Percentiles rank a stretch among this genome's conserved stretches.
Conservation (phyloP, 2,888 invertebrate genomes). For the Dryocosmus kuriphilus region DNA sequence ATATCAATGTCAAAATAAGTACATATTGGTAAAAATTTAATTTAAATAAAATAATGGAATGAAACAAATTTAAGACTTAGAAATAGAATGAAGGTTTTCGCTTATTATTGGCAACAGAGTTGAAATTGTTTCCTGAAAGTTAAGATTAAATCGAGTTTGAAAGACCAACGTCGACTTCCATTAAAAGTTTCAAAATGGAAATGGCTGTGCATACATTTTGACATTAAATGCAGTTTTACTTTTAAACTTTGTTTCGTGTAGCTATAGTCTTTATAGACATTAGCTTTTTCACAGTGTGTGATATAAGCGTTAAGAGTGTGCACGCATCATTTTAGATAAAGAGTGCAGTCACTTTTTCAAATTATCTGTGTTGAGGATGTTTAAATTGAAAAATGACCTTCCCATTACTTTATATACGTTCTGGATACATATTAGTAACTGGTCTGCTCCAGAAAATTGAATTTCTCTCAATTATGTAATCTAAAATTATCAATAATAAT, state of each 20-base stretch:
- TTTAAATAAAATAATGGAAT: neutral
- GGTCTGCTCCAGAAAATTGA: neutral
- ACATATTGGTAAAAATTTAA: no score
- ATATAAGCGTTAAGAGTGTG: neutral
- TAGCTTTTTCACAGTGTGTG: neutral
- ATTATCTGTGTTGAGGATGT: constrained; percentile 1
- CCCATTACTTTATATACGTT: neutral
- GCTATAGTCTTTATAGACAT: neutral
- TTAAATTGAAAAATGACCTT: constrained; percentile 5
- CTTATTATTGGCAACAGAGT: constrained; percentile 1
- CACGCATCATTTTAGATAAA: neutral
- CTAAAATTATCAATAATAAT: neutral
- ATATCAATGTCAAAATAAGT: neutral
- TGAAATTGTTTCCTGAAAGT: constrained; percentile 27
- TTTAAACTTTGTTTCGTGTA: neutral
- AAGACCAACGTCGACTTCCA: constrained; percentile 29
- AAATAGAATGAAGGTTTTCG: neutral
- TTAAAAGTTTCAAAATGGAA: constrained; percentile 31
- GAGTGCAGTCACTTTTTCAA: neutral
- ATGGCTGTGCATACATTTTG: constrained; percentile 7
- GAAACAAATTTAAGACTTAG: neutral
- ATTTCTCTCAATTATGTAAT: neutral
- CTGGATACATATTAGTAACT: neutral
- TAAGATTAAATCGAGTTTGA: constrained; percentile 28
- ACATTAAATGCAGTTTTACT: constrained; percentile 11